phyloP scores from a whole-genome alignment of 2,797 vertebrate species.

The Macropus fuliginosus region DNA sequence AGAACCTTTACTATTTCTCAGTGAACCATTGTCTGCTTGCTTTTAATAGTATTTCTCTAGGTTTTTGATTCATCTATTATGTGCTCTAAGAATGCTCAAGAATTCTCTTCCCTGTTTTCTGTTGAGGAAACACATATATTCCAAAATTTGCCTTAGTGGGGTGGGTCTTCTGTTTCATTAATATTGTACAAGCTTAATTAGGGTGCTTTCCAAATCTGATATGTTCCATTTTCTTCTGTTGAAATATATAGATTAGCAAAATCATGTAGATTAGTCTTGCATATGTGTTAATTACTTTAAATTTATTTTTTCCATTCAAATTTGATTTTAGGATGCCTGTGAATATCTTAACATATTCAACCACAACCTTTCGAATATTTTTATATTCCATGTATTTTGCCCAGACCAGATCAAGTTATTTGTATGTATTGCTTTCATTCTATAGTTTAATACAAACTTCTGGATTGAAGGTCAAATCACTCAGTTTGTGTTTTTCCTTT shows the following conservation, averaged over 20 bases:
- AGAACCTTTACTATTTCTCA: too few relatives aligned
- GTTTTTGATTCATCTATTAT: too few relatives aligned
- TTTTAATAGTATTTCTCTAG: too few relatives aligned
- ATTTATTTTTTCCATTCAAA: background rate
- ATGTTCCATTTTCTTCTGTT: too few relatives aligned
- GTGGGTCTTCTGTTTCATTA: too few relatives aligned
- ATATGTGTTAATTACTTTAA: background rate
- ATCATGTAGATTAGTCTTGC: background rate
- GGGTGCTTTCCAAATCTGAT: too few relatives aligned
- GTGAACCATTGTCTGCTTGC: too few relatives aligned
- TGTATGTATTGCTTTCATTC: background rate
- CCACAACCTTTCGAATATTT: background rate
- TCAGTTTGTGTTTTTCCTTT: background rate
- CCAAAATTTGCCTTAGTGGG: too few relatives aligned
- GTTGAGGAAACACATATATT: too few relatives aligned
- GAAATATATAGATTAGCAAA: background rate
- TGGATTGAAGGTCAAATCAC: background rate
- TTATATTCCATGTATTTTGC: background rate
- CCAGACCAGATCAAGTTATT: background rate
- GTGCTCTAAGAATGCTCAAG: too few relatives aligned
- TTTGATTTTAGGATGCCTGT: background rate
- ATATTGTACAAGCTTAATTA: too few relatives aligned
- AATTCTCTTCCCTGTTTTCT: too few relatives aligned
- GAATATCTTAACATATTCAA: background rate
- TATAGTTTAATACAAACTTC: background rate